These are phyloP conservation scores for Pipa parva DNA, from an alignment of 2,113 vertebrate species.

Conservation along the genomic window DNA sequence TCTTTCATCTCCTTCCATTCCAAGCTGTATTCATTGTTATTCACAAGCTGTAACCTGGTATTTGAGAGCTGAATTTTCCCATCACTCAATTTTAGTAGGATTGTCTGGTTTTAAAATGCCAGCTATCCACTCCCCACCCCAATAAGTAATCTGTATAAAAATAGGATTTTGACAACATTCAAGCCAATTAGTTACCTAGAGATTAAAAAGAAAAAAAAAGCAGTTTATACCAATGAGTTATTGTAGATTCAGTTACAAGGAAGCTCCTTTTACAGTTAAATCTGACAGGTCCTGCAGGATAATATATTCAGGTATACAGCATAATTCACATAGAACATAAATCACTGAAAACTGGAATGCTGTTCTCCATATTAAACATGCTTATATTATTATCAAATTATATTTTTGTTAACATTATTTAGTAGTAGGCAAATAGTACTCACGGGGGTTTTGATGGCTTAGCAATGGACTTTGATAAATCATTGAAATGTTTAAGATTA, in stretches of 20 bases:
- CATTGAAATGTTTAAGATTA: no score
- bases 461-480: no score
- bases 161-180: slow-evolving; percentile 35
- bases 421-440: background rate
- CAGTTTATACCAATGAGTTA: slow-evolving; percentile 11
- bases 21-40: slow-evolving; percentile 24
- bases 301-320: slow-evolving; percentile 6
- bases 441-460: no score
- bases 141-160: slow-evolving; percentile 35
- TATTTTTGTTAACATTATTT: background rate
- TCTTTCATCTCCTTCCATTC: slow-evolving; percentile 25
- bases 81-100: slow-evolving; percentile 41
- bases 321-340: slow-evolving; percentile 11
- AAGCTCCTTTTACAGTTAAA: slow-evolving; percentile 10
- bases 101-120: slow-evolving; percentile 39
- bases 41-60: slow-evolving; percentile 24
- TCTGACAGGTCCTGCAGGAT: background rate
- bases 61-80: slow-evolving; percentile 40
- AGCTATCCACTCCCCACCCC: slow-evolving; percentile 26
- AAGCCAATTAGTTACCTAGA: slow-evolving; percentile 28
- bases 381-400: no score
- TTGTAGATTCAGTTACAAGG: slow-evolving; percentile 1
- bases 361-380: background rate
- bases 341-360: slow-evolving; percentile 11
- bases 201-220: slow-evolving; percentile 7